phyloP scores from a whole-genome alignment of 2,113 vertebrate species.

The Bombycilla garrulus region DNA sequence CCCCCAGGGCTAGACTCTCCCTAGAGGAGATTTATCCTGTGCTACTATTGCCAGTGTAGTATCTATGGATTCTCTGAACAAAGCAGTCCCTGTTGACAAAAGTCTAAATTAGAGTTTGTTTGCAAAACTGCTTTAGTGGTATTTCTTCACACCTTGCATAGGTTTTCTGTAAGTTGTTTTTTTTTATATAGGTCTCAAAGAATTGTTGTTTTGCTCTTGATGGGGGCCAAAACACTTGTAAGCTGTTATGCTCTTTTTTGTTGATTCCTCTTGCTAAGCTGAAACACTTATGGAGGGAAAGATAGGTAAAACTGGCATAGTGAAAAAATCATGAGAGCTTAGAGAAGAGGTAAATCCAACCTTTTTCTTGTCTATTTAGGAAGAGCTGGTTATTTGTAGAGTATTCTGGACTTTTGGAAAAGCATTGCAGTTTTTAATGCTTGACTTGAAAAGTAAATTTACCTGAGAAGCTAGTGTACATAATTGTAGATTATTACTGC shows the following conservation, averaged over 20 bases:
- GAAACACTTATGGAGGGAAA: not conserved
- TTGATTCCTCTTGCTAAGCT: not conserved
- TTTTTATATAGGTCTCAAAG: not conserved
- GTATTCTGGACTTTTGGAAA: not conserved
- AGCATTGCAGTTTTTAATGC: not conserved
- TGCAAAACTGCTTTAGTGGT: not conserved
- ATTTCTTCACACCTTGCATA: not conserved
- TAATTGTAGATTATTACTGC: not conserved
- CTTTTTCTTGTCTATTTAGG: not conserved
- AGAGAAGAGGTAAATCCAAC: not conserved
- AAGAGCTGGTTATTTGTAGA: not conserved
- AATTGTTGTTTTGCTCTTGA: not conserved
- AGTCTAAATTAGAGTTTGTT: not conserved
- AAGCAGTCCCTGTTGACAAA: not conserved
- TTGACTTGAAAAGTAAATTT: not conserved
- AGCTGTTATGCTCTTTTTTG: not conserved
- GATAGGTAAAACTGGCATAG: not conserved
- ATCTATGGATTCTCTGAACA: not conserved
- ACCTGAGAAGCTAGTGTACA: not conserved
- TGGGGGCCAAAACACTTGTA: not conserved
- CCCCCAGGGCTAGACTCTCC: not conserved
- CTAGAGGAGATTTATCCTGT: not conserved
- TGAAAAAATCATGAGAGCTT: not conserved
- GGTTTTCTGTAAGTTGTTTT: not conserved
- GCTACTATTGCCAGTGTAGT: not conserved